phyloP scores from a whole-genome alignment of 2,888 invertebrate species.

The Sceliomorpha sp. region DNA sequence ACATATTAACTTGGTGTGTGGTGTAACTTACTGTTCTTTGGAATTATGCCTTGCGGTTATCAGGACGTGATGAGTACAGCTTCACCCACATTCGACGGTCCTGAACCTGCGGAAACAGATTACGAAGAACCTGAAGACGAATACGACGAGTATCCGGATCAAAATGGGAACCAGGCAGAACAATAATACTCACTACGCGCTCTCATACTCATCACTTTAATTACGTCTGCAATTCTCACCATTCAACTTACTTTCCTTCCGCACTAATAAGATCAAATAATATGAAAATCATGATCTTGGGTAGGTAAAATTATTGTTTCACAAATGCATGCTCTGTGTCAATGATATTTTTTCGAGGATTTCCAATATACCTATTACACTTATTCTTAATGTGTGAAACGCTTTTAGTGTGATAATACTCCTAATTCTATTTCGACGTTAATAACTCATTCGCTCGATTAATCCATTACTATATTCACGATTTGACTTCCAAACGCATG shows the following conservation, averaged over 20 bases:
- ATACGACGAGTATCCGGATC: slow-evolving; percentile 83
- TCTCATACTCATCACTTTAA: slow-evolving; percentile 66
- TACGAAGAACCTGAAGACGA: slow-evolving; percentile 83
- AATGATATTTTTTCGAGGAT: too few relatives aligned
- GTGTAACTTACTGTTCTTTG: slow-evolving; percentile 58
- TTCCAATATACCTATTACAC: too few relatives aligned
- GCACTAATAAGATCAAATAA: slow-evolving; percentile 60
- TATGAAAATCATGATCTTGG: slow-evolving; percentile 40
- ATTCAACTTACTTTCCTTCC: slow-evolving; percentile 59
- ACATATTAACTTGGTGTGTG: slow-evolving; percentile 43
- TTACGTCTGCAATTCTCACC: slow-evolving; percentile 51
- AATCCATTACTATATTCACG: too few relatives aligned
- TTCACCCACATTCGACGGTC: slow-evolving; percentile 82
- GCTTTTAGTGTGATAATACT: too few relatives aligned
- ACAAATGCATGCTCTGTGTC: not conserved
- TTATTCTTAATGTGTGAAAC: too few relatives aligned
- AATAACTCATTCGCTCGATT: too few relatives aligned
- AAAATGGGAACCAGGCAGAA: slow-evolving; percentile 76
- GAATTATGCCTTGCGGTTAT: slow-evolving; percentile 68
- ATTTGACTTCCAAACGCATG: too few relatives aligned
- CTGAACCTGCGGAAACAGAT: slow-evolving; percentile 83
- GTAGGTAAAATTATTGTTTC: slow-evolving; percentile 52
- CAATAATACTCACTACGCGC: slow-evolving; percentile 71
- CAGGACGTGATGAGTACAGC: slow-evolving; percentile 78
- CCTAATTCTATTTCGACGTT: too few relatives aligned